phyloP scores from a whole-genome alignment of 2,113 vertebrate genomes.

The Cyprinodon tularosa region DNA sequence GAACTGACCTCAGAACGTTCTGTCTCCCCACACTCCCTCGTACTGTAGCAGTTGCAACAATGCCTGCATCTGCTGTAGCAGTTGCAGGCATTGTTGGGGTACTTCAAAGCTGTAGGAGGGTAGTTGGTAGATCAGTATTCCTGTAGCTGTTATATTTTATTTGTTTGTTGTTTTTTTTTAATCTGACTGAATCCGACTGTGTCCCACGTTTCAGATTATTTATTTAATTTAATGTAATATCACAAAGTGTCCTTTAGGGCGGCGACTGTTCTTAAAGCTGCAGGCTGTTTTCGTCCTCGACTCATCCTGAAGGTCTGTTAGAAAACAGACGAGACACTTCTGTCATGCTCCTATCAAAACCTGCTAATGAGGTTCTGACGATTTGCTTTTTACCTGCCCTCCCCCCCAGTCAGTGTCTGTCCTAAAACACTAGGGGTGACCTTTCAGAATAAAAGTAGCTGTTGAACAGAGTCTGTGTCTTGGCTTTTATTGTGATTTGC shows the following conservation, averaged over 20 bases:
- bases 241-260: slow-evolving; percentile 1
- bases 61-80: not conserved
- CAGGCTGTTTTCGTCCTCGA: not conserved
- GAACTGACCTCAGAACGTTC: not conserved
- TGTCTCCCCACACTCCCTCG: not conserved
- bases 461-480: slow-evolving; percentile 17
- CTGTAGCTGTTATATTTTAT: not conserved
- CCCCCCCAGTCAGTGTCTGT: slow-evolving; percentile 1
- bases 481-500: slow-evolving; percentile 33
- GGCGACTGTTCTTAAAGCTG: not conserved
- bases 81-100: not conserved
- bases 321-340: not conserved
- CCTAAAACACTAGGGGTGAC: slow-evolving; percentile 57
- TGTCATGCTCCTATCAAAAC: not conserved
- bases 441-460: slow-evolving; percentile 70
- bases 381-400: too few species aligned
- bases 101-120: not conserved
- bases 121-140: not conserved
- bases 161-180: not conserved
- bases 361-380: not conserved
- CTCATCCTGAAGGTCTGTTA: too few species aligned
- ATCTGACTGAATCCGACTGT: not conserved
- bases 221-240: slow-evolving; percentile 55
- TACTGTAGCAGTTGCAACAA: not conserved
- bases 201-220: slow-evolving; percentile 57